Conservation (phyloP, 2,888 invertebrate species). For the Liposcelis brunnea region DNA sequence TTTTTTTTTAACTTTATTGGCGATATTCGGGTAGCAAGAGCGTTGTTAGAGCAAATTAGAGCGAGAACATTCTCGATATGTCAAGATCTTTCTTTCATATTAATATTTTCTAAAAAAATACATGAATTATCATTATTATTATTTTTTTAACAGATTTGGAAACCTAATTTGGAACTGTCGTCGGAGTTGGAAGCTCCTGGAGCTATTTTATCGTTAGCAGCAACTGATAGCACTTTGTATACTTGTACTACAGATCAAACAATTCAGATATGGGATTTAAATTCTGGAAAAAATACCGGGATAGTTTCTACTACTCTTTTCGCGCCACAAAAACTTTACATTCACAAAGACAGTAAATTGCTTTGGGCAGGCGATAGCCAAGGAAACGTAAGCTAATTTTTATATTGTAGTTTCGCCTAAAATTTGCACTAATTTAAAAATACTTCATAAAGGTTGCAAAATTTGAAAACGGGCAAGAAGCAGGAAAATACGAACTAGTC, state of each 20-base stretch:
- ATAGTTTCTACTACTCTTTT: background rate
- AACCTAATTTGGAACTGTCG: constrained; percentile 26
- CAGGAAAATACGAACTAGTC: constrained; percentile 34
- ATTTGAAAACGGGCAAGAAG: constrained; percentile 33
- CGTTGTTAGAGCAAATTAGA: too few relatives aligned
- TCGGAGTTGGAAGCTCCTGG: constrained; percentile 37
- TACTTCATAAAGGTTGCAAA: constrained; percentile 30
- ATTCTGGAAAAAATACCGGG: background rate
- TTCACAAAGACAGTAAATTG: background rate
- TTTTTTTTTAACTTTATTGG: too few relatives aligned
- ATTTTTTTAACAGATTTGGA: constrained; percentile 28
- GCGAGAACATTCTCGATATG: too few relatives aligned
- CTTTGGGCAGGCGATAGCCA: constrained; percentile 8
- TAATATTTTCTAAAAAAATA: too few relatives aligned
- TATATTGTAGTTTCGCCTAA: constrained; percentile 10
- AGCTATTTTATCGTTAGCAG: constrained; percentile 41
- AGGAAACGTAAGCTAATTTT: background rate
- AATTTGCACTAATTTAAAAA: too few relatives aligned
- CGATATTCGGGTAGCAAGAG: too few relatives aligned
- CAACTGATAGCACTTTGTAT: constrained; percentile 33
- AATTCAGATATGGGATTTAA: constrained; percentile 35
- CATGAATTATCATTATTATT: background rate
- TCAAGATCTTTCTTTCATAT: too few relatives aligned
- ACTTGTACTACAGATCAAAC: constrained; percentile 47
- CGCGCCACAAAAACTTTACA: background rate